A percentile compares a stretch with the other conserved stretches of the same genome.
phyloP scores from a whole-genome alignment of 37 sponge, comb jelly and placozoan genomes.

The Halichondria panicea region DNA sequence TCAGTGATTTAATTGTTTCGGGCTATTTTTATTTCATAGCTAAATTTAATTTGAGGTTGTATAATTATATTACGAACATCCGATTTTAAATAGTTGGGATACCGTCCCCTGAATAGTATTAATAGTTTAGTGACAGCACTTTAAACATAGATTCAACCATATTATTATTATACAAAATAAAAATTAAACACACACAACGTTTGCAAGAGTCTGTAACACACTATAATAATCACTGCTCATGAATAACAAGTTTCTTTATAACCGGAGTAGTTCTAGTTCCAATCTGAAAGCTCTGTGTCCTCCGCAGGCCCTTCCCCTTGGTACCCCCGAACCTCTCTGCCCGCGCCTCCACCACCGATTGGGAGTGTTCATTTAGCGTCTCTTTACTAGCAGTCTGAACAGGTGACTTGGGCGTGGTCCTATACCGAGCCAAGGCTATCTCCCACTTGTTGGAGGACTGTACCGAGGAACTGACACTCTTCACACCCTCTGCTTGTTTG shows the following conservation, averaged over 20 bases:
- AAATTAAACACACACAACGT: too few species aligned
- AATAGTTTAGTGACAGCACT: too few species aligned
- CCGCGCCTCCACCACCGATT: conserved; percentile 1
- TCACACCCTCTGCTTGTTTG: neutral
- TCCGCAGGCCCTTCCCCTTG: neutral
- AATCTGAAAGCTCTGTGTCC: conserved; percentile 10
- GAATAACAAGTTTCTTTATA: neutral
- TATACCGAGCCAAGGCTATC: neutral
- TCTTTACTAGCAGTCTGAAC: too few species aligned
- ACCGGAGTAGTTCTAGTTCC: neutral
- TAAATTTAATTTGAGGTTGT: too few species aligned
- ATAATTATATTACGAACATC: too few species aligned
- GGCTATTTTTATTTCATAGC: too few species aligned
- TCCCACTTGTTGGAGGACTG: neutral
- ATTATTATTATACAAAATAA: too few species aligned
- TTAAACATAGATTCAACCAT: too few species aligned
- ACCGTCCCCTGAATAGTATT: too few species aligned
- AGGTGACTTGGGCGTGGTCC: too few species aligned
- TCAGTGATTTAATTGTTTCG: too few species aligned
- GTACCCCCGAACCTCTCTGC: conserved; percentile 29
- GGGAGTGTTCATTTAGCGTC: neutral
- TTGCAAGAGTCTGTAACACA: neutral
- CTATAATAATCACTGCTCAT: neutral
- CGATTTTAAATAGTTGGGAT: too few species aligned
- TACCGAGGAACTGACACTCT: neutral